Conservation (phyloP, 2,888 invertebrate genomes). For the Nycteola revayana region DNA sequence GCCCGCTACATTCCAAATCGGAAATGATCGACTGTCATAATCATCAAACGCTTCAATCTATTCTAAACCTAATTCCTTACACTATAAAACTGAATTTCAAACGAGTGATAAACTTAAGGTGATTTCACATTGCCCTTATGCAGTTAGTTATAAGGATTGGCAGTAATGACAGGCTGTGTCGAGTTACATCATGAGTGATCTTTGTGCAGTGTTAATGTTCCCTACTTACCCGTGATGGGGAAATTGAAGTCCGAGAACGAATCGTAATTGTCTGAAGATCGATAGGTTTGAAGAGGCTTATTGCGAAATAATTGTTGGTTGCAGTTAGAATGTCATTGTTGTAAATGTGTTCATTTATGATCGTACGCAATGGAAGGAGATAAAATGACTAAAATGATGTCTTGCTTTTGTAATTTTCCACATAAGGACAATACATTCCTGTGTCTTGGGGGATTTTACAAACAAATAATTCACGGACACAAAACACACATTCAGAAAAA, state of each 20-base stretch:
- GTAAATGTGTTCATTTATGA: too few species aligned
- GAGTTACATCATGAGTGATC: conserved; percentile 34
- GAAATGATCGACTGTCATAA: conserved; percentile 57
- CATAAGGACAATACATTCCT: too few species aligned
- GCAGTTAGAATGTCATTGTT: too few species aligned
- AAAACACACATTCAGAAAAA: too few species aligned
- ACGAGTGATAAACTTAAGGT: conserved; percentile 17
- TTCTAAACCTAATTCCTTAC: conserved; percentile 12
- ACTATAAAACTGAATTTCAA: conserved; percentile 15
- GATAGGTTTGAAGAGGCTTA: conserved; percentile 5
- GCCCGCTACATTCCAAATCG: conserved; percentile 43
- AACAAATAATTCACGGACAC: too few species aligned
- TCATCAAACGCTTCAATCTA: conserved; percentile 10
- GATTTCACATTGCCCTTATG: conserved; percentile 30
- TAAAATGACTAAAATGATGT: too few species aligned
- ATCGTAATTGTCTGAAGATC: conserved; percentile 8
- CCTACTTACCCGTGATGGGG: conserved; percentile 2
- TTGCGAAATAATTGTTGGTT: conserved; percentile 5
- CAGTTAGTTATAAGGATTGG: conserved; percentile 45
- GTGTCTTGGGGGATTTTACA: too few species aligned
- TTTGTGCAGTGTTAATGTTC: conserved; percentile 22
- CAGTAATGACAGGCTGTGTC: conserved; percentile 54
- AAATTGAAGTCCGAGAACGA: conserved; percentile 17
- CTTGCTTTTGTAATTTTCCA: too few species aligned
- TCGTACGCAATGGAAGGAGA: too few species aligned